Percentiles rank a stretch among this genome's conserved stretches.
Conservation (phyloP, 2,797 vertebrate genomes). For the Poeciliopsis turneri region DNA sequence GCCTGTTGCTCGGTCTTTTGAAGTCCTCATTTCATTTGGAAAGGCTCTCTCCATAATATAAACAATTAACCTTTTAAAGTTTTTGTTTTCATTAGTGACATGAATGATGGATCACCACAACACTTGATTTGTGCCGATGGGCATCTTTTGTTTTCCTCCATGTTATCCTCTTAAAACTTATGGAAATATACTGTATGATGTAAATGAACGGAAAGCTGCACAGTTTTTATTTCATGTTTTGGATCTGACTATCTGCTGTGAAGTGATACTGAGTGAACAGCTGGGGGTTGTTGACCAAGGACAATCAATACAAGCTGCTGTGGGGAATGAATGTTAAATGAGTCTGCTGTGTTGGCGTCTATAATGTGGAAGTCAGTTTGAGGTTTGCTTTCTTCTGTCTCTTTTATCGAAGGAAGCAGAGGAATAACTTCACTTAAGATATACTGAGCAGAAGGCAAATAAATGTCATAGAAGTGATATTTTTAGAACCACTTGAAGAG, state of each 20-base stretch:
- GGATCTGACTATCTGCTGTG: neutral
- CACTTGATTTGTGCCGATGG: neutral
- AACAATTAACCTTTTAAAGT: neutral
- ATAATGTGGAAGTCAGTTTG: conserved; percentile 36
- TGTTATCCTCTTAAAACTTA: neutral
- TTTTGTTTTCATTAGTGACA: neutral
- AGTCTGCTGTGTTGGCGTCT: conserved; percentile 24
- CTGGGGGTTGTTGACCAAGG: conserved; percentile 37
- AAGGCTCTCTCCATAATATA: neutral
- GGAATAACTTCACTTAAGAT: neutral
- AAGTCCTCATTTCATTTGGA: neutral
- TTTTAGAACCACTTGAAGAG: no score
- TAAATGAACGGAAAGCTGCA: neutral
- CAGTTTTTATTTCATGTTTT: neutral
- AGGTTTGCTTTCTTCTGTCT: conserved; percentile 6
- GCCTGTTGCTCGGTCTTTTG: neutral
- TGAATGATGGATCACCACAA: neutral
- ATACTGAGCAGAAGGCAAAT: neutral
- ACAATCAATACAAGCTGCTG: conserved; percentile 50
- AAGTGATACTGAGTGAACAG: conserved; percentile 26
- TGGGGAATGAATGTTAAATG: conserved; percentile 33
- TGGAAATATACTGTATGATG: neutral
- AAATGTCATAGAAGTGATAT: neutral
- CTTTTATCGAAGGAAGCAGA: neutral
- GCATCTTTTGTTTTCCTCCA: neutral